Conservation (phyloP, 2,113 vertebrate genomes). For the Erpornis zantholeuca region DNA sequence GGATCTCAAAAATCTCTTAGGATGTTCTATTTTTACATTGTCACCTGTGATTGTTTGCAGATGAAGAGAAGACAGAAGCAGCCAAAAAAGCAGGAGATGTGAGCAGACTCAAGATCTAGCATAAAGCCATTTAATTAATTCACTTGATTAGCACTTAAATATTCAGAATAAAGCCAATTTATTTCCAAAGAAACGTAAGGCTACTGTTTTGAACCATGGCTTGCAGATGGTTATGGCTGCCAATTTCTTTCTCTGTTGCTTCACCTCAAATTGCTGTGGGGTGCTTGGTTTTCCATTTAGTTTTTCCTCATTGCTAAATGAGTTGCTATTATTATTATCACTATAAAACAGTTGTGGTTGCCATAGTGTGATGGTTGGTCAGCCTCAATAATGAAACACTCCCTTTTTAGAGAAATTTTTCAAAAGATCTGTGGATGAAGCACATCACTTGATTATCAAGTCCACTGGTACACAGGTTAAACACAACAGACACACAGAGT, state of each 20-base stretch:
- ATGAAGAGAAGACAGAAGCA: not conserved
- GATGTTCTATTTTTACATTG: slow-evolving; percentile 8
- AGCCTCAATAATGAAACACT: not conserved
- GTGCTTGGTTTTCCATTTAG: not conserved
- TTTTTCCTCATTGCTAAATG: not conserved
- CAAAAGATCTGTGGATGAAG: not conserved
- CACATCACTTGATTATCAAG: not conserved
- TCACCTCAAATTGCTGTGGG: not conserved
- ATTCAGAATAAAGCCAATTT: not conserved
- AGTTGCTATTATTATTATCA: not conserved
- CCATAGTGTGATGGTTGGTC: not conserved
- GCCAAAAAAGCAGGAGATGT: not conserved
- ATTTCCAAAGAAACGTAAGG: not conserved
- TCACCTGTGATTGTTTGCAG: slow-evolving; percentile 13
- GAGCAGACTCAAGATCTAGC: not conserved
- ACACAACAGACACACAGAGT: not conserved
- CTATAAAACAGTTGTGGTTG: not conserved
- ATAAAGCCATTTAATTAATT: not conserved
- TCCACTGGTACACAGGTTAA: not conserved
- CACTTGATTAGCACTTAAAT: not conserved
- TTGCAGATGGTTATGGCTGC: not conserved
- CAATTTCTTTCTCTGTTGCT: not conserved
- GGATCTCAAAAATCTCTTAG: slow-evolving; percentile 8
- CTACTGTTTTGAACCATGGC: not conserved
- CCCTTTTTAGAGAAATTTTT: not conserved